Evolutionary conservation across 92 coral and sea anemone species (phyloP), one percentile per base, ranked within the genome.

Genomic region (Epizoanthus stellaris): DNA sequence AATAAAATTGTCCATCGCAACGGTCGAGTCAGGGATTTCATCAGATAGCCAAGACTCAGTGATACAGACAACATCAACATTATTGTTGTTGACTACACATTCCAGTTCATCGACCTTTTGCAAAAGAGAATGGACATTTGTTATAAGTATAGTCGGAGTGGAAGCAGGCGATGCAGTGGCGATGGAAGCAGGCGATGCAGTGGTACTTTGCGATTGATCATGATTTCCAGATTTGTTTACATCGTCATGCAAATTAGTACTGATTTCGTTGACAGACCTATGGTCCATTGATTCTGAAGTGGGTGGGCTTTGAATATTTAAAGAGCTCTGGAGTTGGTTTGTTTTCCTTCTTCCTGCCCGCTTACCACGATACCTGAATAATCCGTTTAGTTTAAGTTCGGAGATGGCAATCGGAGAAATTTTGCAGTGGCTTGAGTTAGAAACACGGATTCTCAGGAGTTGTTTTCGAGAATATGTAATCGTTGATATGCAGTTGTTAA

Each of bases 1-100:
- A 38, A 61, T 66, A 52, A 58, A 73, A 63, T 75, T 68, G 12
- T 53, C 30, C 40, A 84, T 58, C 15, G 59, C 36, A 66, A 84
- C 82, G 12, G 71, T 42, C 17, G 73, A 73, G 59, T 84, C 67
- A 17, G 88, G 88, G 45, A 73, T 84, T 58, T 73, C 82, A 38
- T 73, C 68, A 34, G 82, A 21, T 14, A 84, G 81, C 88, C 88
- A 73, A 39, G 88, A 70, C 49, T 84, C 88, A 38, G 88, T 84
- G 82, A 84, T 63, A 20, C 82, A 57, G 57, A 68, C 82, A 34
- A 84, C 63, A 70, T 84, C 88, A 0, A 73, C 71, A 42, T 43
- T 75, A 61, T 84, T 84, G 11, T 21, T 67, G 38, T 57, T 61
- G 67, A 60, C 34, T n/a, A 84, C 73, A 84, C 81, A 84, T 23